Evolutionary conservation across 2,888 invertebrate genomes (phyloP).

Genomic region (Volucella inanis): DNA sequence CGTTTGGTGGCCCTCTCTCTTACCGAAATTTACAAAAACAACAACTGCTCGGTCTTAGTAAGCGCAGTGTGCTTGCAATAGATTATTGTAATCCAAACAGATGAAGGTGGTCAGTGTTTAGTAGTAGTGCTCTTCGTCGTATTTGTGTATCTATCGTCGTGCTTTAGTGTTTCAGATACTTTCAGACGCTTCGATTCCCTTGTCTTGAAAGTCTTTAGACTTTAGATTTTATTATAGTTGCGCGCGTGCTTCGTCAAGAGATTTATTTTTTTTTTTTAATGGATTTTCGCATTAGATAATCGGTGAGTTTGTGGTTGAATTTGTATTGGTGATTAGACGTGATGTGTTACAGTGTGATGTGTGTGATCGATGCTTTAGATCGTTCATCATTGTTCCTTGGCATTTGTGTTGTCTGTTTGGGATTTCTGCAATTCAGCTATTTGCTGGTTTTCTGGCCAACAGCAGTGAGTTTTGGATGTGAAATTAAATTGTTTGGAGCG

Average conservation of each 20-base stretch:
- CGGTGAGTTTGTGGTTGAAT: conserved; percentile 21
- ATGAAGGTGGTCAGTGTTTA: conserved; percentile 61
- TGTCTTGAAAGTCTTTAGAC: conserved; percentile 42
- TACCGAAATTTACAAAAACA: background rate
- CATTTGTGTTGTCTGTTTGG: conserved; percentile 48
- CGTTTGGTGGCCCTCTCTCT: background rate
- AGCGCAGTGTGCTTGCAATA: conserved; percentile 53
- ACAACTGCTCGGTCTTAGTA: conserved; percentile 25
- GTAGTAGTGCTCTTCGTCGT: conserved; percentile 12
- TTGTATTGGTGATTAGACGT: conserved; percentile 13
- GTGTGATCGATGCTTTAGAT: conserved; percentile 60
- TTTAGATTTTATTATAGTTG: conserved; percentile 34
- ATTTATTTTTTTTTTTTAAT: background rate
- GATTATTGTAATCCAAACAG: conserved; percentile 36
- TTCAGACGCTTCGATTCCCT: conserved; percentile 32
- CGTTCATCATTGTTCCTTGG: conserved; percentile 66
- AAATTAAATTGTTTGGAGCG: too few relatives aligned
- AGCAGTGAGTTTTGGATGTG: too few relatives aligned
- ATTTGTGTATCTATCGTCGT: conserved; percentile 67
- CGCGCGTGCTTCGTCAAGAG: conserved; percentile 31
- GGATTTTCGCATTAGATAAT: conserved; percentile 69
- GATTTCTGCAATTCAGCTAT: conserved; percentile 32
- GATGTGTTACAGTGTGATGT: conserved; percentile 14
- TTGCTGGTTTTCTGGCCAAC: background rate
- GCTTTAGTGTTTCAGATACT: conserved; percentile 67